phyloP scores from a whole-genome alignment of 2,888 invertebrate genomes.

The Altica lythri region DNA sequence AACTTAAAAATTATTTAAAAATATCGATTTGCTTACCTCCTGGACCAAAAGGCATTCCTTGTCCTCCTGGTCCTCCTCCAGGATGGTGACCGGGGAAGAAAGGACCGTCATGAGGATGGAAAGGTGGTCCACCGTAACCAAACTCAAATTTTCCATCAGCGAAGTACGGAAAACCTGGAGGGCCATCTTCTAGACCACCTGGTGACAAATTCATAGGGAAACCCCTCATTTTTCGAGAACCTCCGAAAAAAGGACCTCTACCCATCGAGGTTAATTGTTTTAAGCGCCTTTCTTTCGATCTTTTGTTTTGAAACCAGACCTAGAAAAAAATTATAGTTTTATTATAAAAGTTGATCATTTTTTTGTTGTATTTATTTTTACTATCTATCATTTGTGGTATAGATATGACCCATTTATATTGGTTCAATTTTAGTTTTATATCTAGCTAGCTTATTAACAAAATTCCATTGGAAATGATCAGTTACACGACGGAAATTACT shows the following conservation, averaged over 20 bases:
- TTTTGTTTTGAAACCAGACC: slow-evolving; percentile 99
- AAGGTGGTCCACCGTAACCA: slow-evolving; percentile 82
- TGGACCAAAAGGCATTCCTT: slow-evolving; percentile 67
- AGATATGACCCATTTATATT: no score
- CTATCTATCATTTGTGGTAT: no score
- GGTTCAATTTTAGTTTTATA: no score
- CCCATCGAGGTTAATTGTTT: slow-evolving; percentile 98
- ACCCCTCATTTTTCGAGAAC: slow-evolving; percentile 91
- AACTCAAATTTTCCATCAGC: slow-evolving; percentile 91
- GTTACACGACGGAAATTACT: no score
- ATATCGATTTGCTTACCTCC: slow-evolving; percentile 72
- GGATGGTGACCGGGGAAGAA: slow-evolving; percentile 82
- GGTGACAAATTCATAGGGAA: slow-evolving; percentile 91
- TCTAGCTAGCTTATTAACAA: no score
- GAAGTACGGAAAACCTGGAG: slow-evolving; percentile 92
- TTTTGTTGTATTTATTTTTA: no score
- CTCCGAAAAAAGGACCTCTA: slow-evolving; percentile 88
- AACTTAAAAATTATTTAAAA: no score
- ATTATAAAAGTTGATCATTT: no score
- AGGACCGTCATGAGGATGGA: slow-evolving; percentile 82
- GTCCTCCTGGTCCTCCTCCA: slow-evolving; percentile 67
- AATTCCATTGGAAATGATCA: no score
- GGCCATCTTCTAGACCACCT: slow-evolving; percentile 87
- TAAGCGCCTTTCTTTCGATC: slow-evolving; percentile 96
- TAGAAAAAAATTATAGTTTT: slow-evolving; percentile 56